Evolutionary conservation across 2,797 vertebrate species (phyloP), one percentile per base, ranked within the genome.

Genomic region (Cephalopachus bancanus): DNA sequence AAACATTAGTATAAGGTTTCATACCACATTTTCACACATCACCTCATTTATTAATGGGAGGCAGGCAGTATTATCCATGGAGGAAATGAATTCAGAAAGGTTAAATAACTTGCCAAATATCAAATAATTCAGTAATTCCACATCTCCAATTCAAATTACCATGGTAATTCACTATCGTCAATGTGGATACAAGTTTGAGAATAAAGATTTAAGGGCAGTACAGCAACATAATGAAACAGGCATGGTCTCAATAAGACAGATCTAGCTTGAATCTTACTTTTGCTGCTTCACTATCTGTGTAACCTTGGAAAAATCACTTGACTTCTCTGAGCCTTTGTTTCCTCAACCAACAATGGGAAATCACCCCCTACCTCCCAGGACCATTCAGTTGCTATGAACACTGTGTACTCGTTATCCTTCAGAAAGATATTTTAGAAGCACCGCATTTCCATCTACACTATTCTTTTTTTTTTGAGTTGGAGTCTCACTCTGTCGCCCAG

Each of bases 351-450:
- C 20, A 95, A 26, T 33, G 10, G 51, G 22, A 94, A 75, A 65
- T 37, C 53, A 83, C 30, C 28, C 87, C 49, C 57, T 87, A 84
- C 10, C 69, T 88, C 44, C 76, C 7, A 88, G 24, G 10, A 37
- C 37, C 37, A 94, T 10, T 93, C n/a, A 33, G 20, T 30, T 93
- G 69, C 20, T 83, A 62, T 55, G 62, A 89, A 91, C 44, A 91
- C 51, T 72, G 87, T 33, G 53, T 81, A 88, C 51, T 51, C 84
- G 91, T 67, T 89, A 74, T 76, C 85, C 60, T 88, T 91, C 74
- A 91, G 30, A 95, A 86, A 78, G 9, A 51, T 74, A 91, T n/a
- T 94, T 91, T 67, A 94, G 55, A 91, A 91, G 49, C 24, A 44
- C 28, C 62, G 69, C 1, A 87, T 71, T 91, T 95, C 93, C 37